Percentiles rank a stretch among this genome's conserved stretches.
phyloP scores from a whole-genome alignment of 2,888 invertebrate species.

The Hypolimnas misippus region DNA sequence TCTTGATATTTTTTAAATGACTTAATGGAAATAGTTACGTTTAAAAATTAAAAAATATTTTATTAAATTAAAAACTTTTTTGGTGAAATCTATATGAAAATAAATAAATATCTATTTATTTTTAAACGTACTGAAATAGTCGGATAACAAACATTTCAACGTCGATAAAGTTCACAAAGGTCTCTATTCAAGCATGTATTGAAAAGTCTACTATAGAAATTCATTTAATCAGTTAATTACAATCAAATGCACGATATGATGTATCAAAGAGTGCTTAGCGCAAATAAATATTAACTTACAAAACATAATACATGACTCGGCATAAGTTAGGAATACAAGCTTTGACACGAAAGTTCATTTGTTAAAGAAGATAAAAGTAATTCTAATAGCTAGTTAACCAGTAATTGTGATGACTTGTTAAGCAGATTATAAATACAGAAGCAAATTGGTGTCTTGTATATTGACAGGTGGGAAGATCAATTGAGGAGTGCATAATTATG shows the following conservation, averaged over 20 bases:
- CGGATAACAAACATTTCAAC: background rate
- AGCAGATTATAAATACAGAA: constrained; percentile 49
- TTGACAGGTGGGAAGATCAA: constrained; percentile 49
- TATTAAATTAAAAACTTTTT: too few species aligned
- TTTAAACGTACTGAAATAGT: too few species aligned
- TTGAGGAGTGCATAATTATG: constrained; percentile 15
- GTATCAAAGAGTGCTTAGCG: constrained; percentile 22
- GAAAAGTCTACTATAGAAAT: constrained; percentile 38
- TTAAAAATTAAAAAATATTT: too few species aligned
- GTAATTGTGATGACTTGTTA: constrained; percentile 30
- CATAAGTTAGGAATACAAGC: constrained; percentile 47
- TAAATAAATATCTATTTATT: too few species aligned
- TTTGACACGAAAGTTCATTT: constrained; percentile 44
- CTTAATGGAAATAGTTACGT: background rate
- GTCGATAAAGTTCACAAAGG: too few species aligned
- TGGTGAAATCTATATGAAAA: too few species aligned
- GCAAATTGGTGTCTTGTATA: constrained; percentile 55
- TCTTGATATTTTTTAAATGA: background rate
- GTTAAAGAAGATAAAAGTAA: constrained; percentile 51
- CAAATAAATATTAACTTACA: constrained; percentile 33
- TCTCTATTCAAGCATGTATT: constrained; percentile 20
- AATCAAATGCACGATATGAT: constrained; percentile 27
- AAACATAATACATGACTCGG: constrained; percentile 44
- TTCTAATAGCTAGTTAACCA: constrained; percentile 57
- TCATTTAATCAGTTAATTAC: constrained; percentile 41